A percentile compares a stretch with the other conserved stretches of the same genome.
Evolutionary conservation across 2,113 vertebrate species (phyloP).

Genomic region (Nothocercus nigrocapillus): DNA sequence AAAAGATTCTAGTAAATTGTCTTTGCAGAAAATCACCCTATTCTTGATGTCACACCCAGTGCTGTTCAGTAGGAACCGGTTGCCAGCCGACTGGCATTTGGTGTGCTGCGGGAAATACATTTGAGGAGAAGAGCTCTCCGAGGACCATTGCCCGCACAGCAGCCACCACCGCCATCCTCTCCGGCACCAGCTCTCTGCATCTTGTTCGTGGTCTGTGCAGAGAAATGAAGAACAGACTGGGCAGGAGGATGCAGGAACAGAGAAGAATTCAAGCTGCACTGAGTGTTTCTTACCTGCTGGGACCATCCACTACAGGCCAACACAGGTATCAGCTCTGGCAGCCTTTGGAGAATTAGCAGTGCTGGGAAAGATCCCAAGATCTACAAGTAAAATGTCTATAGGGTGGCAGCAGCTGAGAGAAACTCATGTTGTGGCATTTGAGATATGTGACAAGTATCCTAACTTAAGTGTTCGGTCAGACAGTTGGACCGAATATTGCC

Average conservation of each 20-base stretch:
- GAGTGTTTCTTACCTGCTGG: accelerated
- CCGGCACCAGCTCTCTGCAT: not conserved
- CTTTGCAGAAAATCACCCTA: not conserved
- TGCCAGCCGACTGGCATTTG: not conserved
- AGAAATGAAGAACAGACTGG: not conserved
- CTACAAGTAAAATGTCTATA: not conserved
- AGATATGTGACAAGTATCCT: slow-evolving; percentile 20
- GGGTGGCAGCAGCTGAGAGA: not conserved
- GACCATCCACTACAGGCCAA: not conserved
- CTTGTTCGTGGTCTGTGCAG: accelerated
- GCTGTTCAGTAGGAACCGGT: not conserved
- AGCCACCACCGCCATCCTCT: not conserved
- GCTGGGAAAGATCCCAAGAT: not conserved
- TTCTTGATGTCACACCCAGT: not conserved
- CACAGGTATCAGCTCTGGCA: not conserved
- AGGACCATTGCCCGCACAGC: accelerated
- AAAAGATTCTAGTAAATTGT: not conserved
- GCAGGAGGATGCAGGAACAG: not conserved
- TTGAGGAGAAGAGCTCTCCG: not conserved
- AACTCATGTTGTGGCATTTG: not conserved
- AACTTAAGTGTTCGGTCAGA: not conserved
- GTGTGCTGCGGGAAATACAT: not conserved
- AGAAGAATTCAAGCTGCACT: not conserved
- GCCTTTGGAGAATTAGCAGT: not conserved
- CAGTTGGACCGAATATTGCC: not conserved